Percentiles rank a stretch among this genome's conserved stretches.
phyloP scores from a whole-genome alignment of 2,888 invertebrate species.

The Trachelus tabidus region DNA sequence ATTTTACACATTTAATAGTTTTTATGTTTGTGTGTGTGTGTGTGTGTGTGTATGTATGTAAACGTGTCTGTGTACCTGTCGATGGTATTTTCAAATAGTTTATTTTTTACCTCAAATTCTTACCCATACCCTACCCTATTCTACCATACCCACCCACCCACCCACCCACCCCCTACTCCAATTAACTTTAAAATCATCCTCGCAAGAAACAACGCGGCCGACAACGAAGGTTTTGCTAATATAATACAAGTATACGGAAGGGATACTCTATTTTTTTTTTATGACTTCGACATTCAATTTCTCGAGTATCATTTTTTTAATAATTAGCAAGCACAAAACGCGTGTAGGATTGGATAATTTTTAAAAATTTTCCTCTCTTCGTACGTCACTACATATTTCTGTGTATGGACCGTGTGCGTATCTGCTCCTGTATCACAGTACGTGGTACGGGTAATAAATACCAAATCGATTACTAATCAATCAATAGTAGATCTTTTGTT shows the following conservation, averaged over 20 bases:
- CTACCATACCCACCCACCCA: not conserved
- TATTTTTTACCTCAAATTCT: slow-evolving; percentile 12
- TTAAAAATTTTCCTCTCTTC: not conserved
- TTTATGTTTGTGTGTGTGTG: not conserved
- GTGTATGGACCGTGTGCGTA: not conserved
- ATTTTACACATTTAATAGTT: slow-evolving; percentile 48
- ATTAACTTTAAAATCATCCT: not conserved
- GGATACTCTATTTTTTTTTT: not conserved
- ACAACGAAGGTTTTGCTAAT: not conserved
- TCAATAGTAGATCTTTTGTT: not conserved
- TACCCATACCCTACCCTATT: not conserved
- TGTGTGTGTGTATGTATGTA: no score
- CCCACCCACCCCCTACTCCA: not conserved
- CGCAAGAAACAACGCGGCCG: not conserved
- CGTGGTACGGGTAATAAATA: not conserved
- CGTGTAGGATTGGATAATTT: slow-evolving; percentile 48
- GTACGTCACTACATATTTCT: slow-evolving; percentile 11
- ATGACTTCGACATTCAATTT: not conserved
- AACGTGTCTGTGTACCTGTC: not conserved
- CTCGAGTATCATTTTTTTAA: slow-evolving; percentile 29
- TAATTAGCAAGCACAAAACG: slow-evolving; percentile 58
- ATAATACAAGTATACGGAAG: not conserved
- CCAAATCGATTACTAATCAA: not conserved
- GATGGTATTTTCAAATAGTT: slow-evolving; percentile 2
- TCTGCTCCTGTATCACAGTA: not conserved